Evolutionary conservation across 2,888 invertebrate species (phyloP).

Genomic region (Sisyra nigra): DNA sequence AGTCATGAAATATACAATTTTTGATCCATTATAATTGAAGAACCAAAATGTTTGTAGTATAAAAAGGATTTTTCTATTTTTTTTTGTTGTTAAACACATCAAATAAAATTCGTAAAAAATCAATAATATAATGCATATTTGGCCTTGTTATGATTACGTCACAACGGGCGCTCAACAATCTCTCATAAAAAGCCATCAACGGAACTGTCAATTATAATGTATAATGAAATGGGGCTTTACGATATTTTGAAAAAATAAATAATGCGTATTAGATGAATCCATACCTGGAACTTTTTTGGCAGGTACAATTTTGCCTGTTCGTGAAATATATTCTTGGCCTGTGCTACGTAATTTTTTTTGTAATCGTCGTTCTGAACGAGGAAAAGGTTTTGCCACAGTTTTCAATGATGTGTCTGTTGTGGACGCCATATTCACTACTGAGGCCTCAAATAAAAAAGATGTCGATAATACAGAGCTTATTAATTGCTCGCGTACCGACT

Average conservation of each 20-base stretch:
- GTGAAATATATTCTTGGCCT: conserved; percentile 30
- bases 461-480: conserved; percentile 1
- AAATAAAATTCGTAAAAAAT: neutral
- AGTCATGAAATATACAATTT: too few species aligned
- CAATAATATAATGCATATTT: conserved; percentile 2
- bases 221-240: conserved; percentile 4
- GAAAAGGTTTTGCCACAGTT: conserved; percentile 24
- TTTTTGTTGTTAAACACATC: too few species aligned
- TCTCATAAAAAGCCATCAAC: conserved; percentile 9
- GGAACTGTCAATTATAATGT: conserved; percentile 3
- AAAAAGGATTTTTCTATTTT: too few species aligned
- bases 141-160: conserved; percentile 6
- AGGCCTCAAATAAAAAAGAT: neutral
- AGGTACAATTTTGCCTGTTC: conserved; percentile 31
- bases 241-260: conserved; percentile 1
- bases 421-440: conserved; percentile 25
- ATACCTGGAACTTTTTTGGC: conserved; percentile 32
- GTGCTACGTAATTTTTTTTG: conserved; percentile 30
- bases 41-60: too few species aligned
- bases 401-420: conserved; percentile 24
- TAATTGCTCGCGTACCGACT: too few species aligned
- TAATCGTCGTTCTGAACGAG: conserved; percentile 28
- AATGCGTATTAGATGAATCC: conserved; percentile 12
- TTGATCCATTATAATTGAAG: too few species aligned
- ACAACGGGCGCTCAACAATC: conserved; percentile 1